These are phyloP conservation scores for Phylloscopus trochiloides DNA, from an alignment of 2,113 vertebrate genomes.

Conservation along the genomic window DNA sequence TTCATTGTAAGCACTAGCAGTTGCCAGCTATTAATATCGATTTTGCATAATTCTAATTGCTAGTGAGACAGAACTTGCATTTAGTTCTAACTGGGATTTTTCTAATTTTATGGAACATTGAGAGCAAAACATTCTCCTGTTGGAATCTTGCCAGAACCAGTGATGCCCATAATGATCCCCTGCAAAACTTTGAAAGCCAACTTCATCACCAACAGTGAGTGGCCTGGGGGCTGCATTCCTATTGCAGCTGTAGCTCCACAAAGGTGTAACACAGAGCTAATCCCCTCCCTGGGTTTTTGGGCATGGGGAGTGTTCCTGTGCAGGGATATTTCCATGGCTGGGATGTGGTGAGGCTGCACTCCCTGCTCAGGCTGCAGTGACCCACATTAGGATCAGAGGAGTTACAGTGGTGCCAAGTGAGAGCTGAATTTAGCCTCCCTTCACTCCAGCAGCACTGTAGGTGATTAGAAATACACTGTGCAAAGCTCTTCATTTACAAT, in stretches of 20 bases:
- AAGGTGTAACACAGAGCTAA: background rate
- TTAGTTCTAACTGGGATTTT: background rate
- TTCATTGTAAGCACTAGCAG: background rate
- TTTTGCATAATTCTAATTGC: background rate
- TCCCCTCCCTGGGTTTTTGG: background rate
- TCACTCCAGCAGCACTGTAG: background rate
- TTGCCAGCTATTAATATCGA: background rate
- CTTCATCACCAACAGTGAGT: rapidly evolving
- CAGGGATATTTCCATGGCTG: background rate
- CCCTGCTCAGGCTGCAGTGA: background rate
- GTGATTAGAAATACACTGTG: background rate
- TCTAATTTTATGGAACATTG: background rate
- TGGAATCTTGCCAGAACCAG: background rate
- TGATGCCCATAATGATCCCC: background rate
- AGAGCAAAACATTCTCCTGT: background rate
- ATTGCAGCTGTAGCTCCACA: background rate
- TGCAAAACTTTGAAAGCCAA: background rate
- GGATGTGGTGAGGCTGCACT: background rate
- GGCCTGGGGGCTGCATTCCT: background rate
- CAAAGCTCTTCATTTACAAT: background rate
- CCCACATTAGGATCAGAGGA: background rate
- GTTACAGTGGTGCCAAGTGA: background rate
- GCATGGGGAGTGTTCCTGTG: rapidly evolving
- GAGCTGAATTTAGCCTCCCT: background rate
- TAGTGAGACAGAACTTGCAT: background rate